Evolutionary conservation across 2,113 vertebrate genomes (phyloP).

Genomic region (Gnathonemus longibarbis): DNA sequence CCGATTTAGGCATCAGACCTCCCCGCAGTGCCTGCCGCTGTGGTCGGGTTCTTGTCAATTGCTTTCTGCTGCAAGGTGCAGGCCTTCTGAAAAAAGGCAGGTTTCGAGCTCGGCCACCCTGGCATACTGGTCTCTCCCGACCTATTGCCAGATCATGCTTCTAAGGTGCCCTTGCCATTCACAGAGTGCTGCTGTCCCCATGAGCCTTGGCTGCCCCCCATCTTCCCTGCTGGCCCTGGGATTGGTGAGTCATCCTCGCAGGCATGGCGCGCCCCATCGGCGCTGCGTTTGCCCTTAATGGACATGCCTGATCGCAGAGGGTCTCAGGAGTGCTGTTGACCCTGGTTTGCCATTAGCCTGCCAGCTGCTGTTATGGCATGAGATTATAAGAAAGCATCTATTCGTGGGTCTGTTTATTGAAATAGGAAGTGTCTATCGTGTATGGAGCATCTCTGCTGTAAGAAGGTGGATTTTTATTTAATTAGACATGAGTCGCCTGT

Average conservation of each 20-base stretch:
- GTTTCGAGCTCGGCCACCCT: background rate
- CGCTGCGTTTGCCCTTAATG: background rate
- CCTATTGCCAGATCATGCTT: background rate
- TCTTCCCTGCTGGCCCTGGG: background rate
- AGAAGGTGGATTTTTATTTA: background rate
- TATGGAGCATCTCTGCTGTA: background rate
- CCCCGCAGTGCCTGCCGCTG: background rate
- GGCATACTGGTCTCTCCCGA: background rate
- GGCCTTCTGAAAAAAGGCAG: background rate
- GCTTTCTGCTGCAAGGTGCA: background rate
- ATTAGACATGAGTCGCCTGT: background rate
- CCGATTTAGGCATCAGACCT: background rate
- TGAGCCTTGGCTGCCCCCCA: background rate
- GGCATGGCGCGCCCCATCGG: background rate
- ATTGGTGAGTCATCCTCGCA: background rate
- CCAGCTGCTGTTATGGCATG: background rate
- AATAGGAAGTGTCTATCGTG: background rate
- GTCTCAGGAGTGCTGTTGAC: background rate
- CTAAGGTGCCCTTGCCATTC: background rate
- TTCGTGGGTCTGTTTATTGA: background rate
- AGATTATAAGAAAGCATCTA: background rate
- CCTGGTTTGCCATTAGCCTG: background rate
- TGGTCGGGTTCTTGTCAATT: background rate
- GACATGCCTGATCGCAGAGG: background rate
- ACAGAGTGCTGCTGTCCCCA: background rate